phyloP scores from a whole-genome alignment of 2,113 vertebrate species.

The Neolamprologus caudopunctatus region DNA sequence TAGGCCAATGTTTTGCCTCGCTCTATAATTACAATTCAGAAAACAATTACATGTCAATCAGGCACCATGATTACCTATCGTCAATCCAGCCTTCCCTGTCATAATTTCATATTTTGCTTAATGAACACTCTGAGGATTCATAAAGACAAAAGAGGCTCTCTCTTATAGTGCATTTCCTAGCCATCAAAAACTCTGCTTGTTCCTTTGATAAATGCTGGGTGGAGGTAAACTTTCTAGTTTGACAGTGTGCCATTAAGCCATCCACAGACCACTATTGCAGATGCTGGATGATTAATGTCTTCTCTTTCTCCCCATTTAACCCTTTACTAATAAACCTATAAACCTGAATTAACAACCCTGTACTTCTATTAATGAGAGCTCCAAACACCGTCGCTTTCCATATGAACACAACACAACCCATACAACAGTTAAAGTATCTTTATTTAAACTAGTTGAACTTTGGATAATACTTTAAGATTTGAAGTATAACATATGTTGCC shows the following conservation, averaged over 20 bases:
- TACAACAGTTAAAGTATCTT: background rate
- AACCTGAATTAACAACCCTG: constrained; percentile 33
- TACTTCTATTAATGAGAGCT: background rate
- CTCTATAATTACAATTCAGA: constrained; percentile 57
- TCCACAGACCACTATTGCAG: constrained; percentile 22
- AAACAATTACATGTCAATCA: constrained; percentile 57
- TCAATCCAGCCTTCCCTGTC: constrained; percentile 39
- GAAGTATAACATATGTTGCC: background rate
- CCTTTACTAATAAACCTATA: constrained; percentile 22
- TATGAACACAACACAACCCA: background rate
- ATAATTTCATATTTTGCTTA: constrained; percentile 54
- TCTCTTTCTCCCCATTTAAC: constrained; percentile 22
- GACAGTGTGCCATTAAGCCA: constrained; percentile 45
- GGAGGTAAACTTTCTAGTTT: constrained; percentile 23
- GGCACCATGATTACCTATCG: constrained; percentile 48
- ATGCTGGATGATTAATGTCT: constrained; percentile 35
- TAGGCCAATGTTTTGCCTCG: constrained; percentile 40
- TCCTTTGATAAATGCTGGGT: constrained; percentile 37
- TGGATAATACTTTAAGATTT: background rate
- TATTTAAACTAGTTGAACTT: background rate
- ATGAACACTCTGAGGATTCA: constrained; percentile 53
- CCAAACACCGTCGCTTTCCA: background rate
- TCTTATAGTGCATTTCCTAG: constrained; percentile 30
- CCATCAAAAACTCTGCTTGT: constrained; percentile 42
- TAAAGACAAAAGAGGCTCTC: constrained; percentile 28